Conservation (phyloP, 2,888 invertebrate species). For the Cantharis rufa region DNA sequence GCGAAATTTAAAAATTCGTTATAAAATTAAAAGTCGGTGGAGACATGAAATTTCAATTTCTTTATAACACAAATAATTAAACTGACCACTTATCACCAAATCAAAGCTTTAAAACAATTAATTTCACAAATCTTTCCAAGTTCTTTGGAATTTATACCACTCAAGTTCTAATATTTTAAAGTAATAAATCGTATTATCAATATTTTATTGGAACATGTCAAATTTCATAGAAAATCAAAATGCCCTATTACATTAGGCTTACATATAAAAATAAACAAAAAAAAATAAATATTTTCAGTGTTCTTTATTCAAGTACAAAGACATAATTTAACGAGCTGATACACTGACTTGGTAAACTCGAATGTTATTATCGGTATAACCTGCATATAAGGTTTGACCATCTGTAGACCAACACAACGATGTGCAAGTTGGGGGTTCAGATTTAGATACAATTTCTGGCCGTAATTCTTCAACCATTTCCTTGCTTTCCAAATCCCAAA, state of each 20-base stretch:
- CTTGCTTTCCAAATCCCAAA: conserved; percentile 99
- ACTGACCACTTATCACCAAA: no score
- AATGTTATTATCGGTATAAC: conserved; percentile 97
- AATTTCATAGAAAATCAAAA: background rate
- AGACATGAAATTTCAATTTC: no score
- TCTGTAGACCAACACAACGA: conserved; percentile 99
- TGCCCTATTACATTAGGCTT: background rate
- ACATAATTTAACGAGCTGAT: conserved; percentile 68
- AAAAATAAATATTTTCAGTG: background rate
- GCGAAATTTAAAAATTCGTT: background rate
- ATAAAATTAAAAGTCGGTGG: no score
- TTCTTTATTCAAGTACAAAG: conserved; percentile 12
- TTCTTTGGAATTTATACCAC: no score
- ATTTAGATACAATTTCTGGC: conserved; percentile 92
- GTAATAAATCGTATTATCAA: no score
- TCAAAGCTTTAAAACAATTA: no score
- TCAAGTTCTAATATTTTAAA: no score
- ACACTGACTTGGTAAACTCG: conserved; percentile 98
- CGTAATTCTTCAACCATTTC: conserved; percentile 98
- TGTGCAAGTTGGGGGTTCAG: conserved; percentile 93
- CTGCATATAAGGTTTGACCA: conserved; percentile 98
- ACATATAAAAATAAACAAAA: background rate
- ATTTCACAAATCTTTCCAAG: no score
- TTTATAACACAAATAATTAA: no score
- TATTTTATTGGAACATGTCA: background rate